These are phyloP conservation scores for Tiliqua scincoides DNA, from an alignment of 2,113 vertebrate species.

Conservation along the genomic window DNA sequence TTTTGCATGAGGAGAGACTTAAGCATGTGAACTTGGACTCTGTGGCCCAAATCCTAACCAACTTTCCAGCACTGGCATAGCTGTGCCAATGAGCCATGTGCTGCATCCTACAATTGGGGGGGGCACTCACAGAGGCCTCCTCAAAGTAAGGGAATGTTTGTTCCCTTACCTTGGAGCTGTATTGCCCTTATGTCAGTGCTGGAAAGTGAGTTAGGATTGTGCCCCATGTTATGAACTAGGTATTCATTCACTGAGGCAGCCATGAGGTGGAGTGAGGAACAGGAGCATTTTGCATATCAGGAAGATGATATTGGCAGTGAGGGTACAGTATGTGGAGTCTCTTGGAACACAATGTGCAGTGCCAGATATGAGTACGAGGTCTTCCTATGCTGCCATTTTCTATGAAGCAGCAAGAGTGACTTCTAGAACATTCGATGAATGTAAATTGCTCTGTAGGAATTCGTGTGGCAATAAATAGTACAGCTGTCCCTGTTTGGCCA, in stretches of 20 bases:
- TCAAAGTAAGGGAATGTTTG: too few relatives aligned
- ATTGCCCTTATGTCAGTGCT: too few relatives aligned
- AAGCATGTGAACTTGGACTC: too few relatives aligned
- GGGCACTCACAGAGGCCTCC: too few relatives aligned
- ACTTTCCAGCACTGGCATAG: too few relatives aligned
- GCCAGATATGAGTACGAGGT: neutral
- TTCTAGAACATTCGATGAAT: neutral
- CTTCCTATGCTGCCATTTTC: neutral
- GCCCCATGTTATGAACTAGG: neutral
- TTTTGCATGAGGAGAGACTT: too few relatives aligned
- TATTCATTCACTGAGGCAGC: neutral
- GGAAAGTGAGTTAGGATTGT: too few relatives aligned
- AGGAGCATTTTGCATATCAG: neutral
- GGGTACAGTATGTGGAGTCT: neutral
- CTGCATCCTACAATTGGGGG: too few relatives aligned
- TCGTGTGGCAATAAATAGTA: neutral
- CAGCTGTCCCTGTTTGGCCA: neutral
- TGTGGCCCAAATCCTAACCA: too few relatives aligned
- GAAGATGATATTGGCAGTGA: neutral
- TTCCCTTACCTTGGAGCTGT: too few relatives aligned
- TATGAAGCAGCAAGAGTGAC: too few relatives aligned
- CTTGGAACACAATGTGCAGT: constrained; percentile 21
- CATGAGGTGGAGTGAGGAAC: neutral
- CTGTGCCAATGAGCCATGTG: too few relatives aligned
- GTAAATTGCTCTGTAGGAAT: neutral